Conservation (phyloP, 2,797 vertebrate species). For the Phrynocephalus forsythii region DNA sequence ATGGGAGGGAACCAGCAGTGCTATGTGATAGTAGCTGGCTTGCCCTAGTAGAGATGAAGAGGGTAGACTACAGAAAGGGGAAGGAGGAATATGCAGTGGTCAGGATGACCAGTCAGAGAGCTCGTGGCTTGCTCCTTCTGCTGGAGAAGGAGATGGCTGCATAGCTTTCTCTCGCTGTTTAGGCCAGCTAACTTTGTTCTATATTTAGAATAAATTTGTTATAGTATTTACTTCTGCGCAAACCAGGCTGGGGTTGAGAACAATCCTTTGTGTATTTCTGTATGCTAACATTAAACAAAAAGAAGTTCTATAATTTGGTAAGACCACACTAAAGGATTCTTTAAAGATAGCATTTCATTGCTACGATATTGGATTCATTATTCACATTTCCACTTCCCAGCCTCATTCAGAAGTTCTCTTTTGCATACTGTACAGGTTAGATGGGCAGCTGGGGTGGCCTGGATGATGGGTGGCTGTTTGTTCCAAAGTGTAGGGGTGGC, state of each 20-base stretch:
- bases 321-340: not conserved
- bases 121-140: too few species aligned
- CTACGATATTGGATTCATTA: not conserved
- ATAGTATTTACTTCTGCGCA: not conserved
- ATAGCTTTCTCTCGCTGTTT: too few species aligned
- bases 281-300: not conserved
- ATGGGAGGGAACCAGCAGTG: too few species aligned
- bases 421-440: not conserved
- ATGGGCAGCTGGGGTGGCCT: too few species aligned
- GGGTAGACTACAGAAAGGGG: too few species aligned
- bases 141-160: too few species aligned
- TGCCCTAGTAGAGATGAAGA: too few species aligned
- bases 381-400: not conserved
- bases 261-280: not conserved
- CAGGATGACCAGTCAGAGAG: too few species aligned
- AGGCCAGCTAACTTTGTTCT: not conserved
- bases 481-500: too few species aligned
- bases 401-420: not conserved
- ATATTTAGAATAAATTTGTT: not conserved
- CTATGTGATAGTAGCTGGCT: too few species aligned
- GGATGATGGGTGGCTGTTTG: too few species aligned
- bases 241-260: slow-evolving; percentile 15
- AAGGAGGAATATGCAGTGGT: too few species aligned
- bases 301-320: not conserved
- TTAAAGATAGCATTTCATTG: not conserved